These are phyloP conservation scores for Ceratina japonica DNA, from an alignment of 1,140 invertebrate species.

Conservation along the genomic window DNA sequence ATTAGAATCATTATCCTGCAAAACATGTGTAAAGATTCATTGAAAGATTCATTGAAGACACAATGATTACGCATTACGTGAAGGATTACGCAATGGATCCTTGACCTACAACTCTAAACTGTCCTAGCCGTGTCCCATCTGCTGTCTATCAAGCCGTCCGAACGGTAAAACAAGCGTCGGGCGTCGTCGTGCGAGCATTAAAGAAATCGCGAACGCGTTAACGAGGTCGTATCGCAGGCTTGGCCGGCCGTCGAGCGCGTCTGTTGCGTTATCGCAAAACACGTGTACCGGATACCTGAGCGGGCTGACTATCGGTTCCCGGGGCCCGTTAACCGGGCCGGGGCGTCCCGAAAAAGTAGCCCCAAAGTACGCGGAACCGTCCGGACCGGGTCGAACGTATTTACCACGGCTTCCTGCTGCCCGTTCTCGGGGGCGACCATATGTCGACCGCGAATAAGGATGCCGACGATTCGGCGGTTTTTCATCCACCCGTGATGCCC, in stretches of 20 bases:
- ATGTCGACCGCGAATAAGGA: constrained; percentile 62
- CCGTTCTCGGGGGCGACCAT: constrained; percentile 54
- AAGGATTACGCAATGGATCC: constrained; percentile 6
- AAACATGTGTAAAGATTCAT: too few relatives aligned
- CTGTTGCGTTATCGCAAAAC: constrained; percentile 65
- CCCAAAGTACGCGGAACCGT: constrained; percentile 70
- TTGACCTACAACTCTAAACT: neutral
- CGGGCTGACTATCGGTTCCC: constrained; percentile 63
- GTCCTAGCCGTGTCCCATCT: neutral
- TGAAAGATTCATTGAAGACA: too few relatives aligned
- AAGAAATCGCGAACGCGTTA: constrained; percentile 32
- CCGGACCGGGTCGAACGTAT: neutral
- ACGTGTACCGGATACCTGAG: constrained; percentile 70
- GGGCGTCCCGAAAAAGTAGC: constrained; percentile 69
- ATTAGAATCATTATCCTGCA: too few relatives aligned
- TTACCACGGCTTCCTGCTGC: constrained; percentile 12
- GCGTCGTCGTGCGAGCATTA: neutral
- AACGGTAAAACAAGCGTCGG: constrained; percentile 2
- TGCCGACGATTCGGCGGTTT: constrained; percentile 40
- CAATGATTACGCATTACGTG: too few relatives aligned
- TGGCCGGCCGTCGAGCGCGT: constrained; percentile 24
- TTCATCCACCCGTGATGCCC: constrained; percentile 51
- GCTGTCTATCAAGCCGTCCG: neutral
- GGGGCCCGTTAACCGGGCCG: constrained; percentile 57
- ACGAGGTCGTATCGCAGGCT: constrained; percentile 53